Evolutionary conservation across 2,888 invertebrate genomes (phyloP).

Genomic region (Hofmannophila pseudospretella): DNA sequence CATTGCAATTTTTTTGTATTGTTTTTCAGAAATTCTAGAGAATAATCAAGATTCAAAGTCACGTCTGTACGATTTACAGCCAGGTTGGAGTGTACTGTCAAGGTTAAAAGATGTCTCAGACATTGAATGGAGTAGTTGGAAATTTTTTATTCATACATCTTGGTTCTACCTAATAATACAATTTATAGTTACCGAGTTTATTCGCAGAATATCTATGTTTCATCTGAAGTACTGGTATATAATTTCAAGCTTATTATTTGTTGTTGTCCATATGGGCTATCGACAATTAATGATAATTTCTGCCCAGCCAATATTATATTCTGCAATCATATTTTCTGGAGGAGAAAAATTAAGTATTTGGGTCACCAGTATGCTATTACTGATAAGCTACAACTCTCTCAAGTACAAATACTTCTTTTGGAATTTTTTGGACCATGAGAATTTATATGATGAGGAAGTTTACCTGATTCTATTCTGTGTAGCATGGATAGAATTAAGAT

Average conservation of each 20-base stretch:
- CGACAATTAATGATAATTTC: conserved; percentile 68
- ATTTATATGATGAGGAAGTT: conserved; percentile 68
- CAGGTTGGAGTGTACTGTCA: conserved; percentile 76
- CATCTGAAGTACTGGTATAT: conserved; percentile 76
- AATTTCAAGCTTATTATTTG: conserved; percentile 63
- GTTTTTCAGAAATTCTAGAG: conserved; percentile 30
- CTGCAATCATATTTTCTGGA: conserved; percentile 52
- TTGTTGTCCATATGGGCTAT: conserved; percentile 63
- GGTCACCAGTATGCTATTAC: conserved; percentile 66
- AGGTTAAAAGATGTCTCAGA: conserved; percentile 82
- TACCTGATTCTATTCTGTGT: conserved; percentile 74
- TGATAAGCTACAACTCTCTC: conserved; percentile 71
- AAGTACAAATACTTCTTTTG: conserved; percentile 67
- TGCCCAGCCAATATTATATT: conserved; percentile 77
- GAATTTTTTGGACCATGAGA: conserved; percentile 56
- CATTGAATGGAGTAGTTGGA: conserved; percentile 84
- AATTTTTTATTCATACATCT: conserved; percentile 67
- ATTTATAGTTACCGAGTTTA: conserved; percentile 69
- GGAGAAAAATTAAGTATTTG: conserved; percentile 73
- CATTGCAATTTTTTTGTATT: too few relatives aligned
- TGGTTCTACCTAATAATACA: conserved; percentile 78
- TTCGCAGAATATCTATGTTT: conserved; percentile 40
- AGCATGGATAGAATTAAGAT: conserved; percentile 86
- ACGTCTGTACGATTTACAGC: conserved; percentile 64
- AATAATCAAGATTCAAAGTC: conserved; percentile 28